Base-by-base conservation (phyloP, 2,797 vertebrate genomes). In the Allobates femoralis region DNA sequence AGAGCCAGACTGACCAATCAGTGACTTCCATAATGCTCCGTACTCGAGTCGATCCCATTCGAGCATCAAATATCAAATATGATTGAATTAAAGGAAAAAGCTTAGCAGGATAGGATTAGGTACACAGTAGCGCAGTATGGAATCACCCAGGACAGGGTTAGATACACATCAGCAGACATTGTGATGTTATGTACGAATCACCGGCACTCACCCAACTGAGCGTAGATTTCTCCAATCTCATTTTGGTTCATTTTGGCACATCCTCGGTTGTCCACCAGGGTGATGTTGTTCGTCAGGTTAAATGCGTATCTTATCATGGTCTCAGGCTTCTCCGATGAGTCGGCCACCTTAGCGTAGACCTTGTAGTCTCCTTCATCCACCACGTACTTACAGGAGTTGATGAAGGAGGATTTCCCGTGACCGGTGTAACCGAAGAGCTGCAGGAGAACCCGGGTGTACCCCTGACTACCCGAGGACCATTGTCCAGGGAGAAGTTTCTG, bases 331-430 rank as follows among this genome's bases (percentile, higher is more conserved):
- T 26, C 2, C n/a, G n/a, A 3, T 28, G 3, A 0, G 66, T 0
- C 14, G 16, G 51, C 67, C 10, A 71, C 32, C 8, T 83, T 74
- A 5, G 81, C 67, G 23, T 41, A 28, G 34, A 19, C 26, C 23
- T 5, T 46, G 51, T 58, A 83, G 10, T 21, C 5, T 28, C 26
- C 14, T 3, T 74, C 50, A 11, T 83, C 81, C 53, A 34, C 26
- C 0, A 60, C 81, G 23, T 30, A 73, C 53, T 83, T 83, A 26
- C 66, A 83, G 51, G 67, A 58, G 16, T 83, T 83, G 53, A 74
- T 83, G 23, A 83, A 74, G 7, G 66, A 74, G 23, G 81, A 83
- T 15, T 83, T 83, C n/a, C 81, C 81, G 8, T 83, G 81, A 26
- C 81, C 81, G 8, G n/a, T 18, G 19, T 19, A 74, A 0, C 81